Percentiles rank a stretch among this genome's conserved stretches.
phyloP scores from a whole-genome alignment of 2,113 vertebrate genomes.

The Tamias sibiricus region DNA sequence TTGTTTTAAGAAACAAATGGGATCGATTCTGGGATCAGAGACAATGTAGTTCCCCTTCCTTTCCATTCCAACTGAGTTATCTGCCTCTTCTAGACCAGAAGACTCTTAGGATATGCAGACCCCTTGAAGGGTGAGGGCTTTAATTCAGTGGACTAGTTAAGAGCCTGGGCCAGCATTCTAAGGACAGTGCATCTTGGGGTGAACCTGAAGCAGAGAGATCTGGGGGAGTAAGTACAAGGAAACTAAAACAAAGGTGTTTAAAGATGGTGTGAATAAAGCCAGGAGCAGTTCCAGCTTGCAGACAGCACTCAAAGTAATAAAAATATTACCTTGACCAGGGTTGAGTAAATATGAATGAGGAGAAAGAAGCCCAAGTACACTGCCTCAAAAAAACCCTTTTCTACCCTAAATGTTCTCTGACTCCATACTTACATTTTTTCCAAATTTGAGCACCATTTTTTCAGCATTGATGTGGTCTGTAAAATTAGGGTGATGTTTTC shows the following conservation, averaged over 20 bases:
- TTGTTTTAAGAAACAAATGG: neutral
- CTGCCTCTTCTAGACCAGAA: neutral
- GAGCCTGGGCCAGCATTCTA: neutral
- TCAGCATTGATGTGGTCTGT: slow-evolving; percentile 90
- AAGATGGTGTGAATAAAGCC: rapidly evolving
- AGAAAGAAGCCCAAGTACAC: rapidly evolving
- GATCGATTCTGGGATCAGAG: neutral
- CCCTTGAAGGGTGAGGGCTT: neutral
- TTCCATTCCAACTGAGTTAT: neutral
- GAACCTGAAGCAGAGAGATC: neutral
- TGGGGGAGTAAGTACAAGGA: rapidly evolving
- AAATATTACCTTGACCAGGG: neutral
- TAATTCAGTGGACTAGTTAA: neutral
- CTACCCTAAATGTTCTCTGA: rapidly evolving
- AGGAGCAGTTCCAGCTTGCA: rapidly evolving
- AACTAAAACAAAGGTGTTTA: neutral
- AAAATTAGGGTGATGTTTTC: slow-evolving; percentile 93
- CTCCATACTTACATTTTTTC: slow-evolving; percentile 90
- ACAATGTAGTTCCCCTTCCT: no score
- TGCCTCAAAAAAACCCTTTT: neutral
- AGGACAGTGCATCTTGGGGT: rapidly evolving
- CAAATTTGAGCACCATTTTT: slow-evolving; percentile 92
- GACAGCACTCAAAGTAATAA: neutral
- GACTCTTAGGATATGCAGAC: neutral
- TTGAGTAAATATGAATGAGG: neutral